phyloP scores from a whole-genome alignment of 2,797 vertebrate genomes.

The Leptatherina wallacei region DNA sequence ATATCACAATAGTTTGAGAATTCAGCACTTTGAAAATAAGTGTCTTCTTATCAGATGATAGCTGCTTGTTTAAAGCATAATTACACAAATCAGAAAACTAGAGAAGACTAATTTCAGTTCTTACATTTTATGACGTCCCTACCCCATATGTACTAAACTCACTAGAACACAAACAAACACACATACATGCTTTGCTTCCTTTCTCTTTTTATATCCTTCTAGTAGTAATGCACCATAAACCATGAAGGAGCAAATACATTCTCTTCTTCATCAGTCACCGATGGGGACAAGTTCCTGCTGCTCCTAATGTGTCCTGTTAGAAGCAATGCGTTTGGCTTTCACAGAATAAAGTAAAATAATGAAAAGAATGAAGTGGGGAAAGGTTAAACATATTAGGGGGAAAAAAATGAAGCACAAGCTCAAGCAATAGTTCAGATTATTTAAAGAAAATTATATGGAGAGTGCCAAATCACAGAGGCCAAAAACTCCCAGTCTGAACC shows the following conservation, averaged over 20 bases:
- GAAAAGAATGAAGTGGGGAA: background rate
- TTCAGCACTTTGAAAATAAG: conserved; percentile 17
- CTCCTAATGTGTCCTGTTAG: conserved; percentile 3
- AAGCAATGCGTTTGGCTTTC: conserved; percentile 2
- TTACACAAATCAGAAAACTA: conserved; percentile 46
- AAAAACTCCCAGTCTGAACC: conserved; percentile 24
- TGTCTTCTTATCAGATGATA: conserved; percentile 1
- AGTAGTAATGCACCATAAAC: conserved; percentile 20
- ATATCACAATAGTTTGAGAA: conserved; percentile 18
- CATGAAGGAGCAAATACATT: conserved; percentile 21
- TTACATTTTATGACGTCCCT: conserved; percentile 21
- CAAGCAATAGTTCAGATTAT: conserved; percentile 9
- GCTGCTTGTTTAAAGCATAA: conserved; percentile 22
- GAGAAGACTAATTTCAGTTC: conserved; percentile 29
- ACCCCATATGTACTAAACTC: background rate
- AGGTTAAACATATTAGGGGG: background rate
- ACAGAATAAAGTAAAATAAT: conserved; percentile 7
- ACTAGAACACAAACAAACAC: conserved; percentile 9
- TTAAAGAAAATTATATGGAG: conserved; percentile 26
- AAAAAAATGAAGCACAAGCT: background rate
- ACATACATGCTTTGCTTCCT: background rate
- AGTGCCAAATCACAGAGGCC: background rate
- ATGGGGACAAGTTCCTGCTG: conserved; percentile 11
- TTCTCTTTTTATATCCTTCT: background rate
- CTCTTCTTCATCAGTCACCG: conserved; percentile 17